phyloP scores from a whole-genome alignment of 1,140 invertebrate genomes.

The Drosophila rufa region DNA sequence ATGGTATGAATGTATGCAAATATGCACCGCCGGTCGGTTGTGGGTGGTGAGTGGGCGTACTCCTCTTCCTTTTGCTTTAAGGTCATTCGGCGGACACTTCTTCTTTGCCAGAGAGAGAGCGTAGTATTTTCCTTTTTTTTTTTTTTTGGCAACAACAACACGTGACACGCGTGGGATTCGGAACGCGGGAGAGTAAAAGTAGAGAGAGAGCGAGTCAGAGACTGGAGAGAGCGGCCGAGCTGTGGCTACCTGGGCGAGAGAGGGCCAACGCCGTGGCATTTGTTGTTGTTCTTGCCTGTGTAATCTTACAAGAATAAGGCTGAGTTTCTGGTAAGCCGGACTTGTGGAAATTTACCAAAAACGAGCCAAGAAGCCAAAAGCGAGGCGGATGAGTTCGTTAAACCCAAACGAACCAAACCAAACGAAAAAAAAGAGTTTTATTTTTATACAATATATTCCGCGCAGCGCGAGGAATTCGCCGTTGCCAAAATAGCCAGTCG shows the following conservation, averaged over 20 bases:
- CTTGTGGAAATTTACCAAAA: slow-evolving; percentile 64
- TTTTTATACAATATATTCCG: slow-evolving; percentile 51
- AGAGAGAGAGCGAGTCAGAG: slow-evolving; percentile 18
- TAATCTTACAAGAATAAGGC: slow-evolving; percentile 71
- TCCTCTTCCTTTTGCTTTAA: slow-evolving; percentile 50
- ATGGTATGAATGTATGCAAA: slow-evolving; percentile 5
- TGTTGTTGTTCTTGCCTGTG: slow-evolving; percentile 43
- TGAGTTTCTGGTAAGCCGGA: slow-evolving; percentile 49
- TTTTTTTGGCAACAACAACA: slow-evolving; percentile 50
- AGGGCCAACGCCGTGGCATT: slow-evolving; percentile 23
- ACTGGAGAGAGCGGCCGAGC: slow-evolving; percentile 23
- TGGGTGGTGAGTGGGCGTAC: slow-evolving; percentile 14
- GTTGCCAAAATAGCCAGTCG: slow-evolving; percentile 67
- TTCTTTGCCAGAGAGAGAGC: slow-evolving; percentile 35
- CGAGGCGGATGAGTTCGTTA: slow-evolving; percentile 56
- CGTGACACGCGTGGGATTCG: slow-evolving; percentile 58
- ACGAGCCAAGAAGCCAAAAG: slow-evolving; percentile 6
- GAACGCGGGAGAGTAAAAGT: slow-evolving; percentile 11
- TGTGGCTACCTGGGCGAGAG: slow-evolving; percentile 32
- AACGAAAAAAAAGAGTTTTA: slow-evolving; percentile 43
- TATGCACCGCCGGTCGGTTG: slow-evolving; percentile 38
- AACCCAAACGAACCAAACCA: slow-evolving; percentile 35
- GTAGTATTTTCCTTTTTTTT: slow-evolving; percentile 15
- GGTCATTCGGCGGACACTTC: slow-evolving; percentile 78
- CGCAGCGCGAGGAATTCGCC: slow-evolving; percentile 45